phyloP scores from a whole-genome alignment of 2,113 vertebrate genomes.

The Elephantulus edwardii region DNA sequence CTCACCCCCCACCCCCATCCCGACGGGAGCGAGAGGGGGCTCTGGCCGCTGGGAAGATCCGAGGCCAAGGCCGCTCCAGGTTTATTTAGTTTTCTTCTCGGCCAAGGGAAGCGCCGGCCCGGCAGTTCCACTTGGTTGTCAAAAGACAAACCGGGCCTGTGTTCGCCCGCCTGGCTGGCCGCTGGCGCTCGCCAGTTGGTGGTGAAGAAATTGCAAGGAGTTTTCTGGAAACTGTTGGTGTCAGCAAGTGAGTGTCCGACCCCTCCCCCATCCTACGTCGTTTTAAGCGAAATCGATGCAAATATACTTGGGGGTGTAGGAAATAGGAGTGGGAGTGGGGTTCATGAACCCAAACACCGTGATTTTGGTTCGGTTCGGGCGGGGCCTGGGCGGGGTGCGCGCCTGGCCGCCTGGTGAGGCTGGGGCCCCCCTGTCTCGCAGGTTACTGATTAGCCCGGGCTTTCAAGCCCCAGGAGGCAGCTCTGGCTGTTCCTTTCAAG shows the following conservation, averaged over 20 bases:
- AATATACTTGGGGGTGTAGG: neutral
- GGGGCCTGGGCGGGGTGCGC: neutral
- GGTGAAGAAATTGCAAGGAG: conserved; percentile 63
- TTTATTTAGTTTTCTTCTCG: conserved; percentile 68
- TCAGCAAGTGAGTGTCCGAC: conserved; percentile 53
- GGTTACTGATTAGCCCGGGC: conserved; percentile 79
- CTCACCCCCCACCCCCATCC: neutral
- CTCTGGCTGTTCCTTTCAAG: conserved; percentile 70
- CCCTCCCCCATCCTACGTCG: conserved; percentile 48
- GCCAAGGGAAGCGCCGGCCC: conserved; percentile 58
- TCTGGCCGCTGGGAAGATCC: neutral
- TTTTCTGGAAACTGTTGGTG: conserved; percentile 81
- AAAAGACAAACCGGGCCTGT: conserved; percentile 81
- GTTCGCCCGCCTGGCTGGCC: conserved; percentile 55
- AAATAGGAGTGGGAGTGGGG: neutral
- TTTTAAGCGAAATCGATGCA: conserved; percentile 70
- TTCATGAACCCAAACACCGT: conserved; percentile 60
- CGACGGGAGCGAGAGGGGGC: neutral
- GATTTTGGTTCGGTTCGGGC: neutral
- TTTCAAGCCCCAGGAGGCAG: conserved; percentile 69
- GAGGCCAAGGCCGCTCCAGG: conserved; percentile 54
- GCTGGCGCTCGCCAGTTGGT: conserved; percentile 55
- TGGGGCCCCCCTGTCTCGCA: conserved; percentile 68
- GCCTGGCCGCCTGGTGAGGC: conserved; percentile 26
- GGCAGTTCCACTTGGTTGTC: conserved; percentile 79